phyloP scores from a whole-genome alignment of 2,113 vertebrate species.

The Acrocephalus kingi region DNA sequence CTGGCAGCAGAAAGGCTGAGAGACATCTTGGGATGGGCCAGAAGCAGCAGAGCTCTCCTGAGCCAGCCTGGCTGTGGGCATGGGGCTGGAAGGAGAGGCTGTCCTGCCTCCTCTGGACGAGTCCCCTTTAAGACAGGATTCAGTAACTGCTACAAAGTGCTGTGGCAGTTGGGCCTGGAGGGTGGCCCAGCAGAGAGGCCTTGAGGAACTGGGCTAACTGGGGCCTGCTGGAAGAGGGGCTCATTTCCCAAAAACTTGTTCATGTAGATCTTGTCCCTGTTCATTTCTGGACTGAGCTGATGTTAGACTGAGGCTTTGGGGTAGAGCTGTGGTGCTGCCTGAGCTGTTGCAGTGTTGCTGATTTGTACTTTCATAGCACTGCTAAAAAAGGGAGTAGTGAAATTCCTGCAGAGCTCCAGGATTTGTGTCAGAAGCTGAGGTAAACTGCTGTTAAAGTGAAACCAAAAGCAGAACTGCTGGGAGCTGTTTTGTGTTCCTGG shows the following conservation, averaged over 20 bases:
- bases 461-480: background rate
- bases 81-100: background rate
- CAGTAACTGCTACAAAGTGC: background rate
- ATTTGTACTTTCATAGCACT: accelerated
- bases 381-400: accelerated
- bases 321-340: background rate
- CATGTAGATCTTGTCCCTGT: accelerated
- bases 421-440: too few species aligned
- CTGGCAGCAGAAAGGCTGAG: background rate
- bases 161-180: background rate
- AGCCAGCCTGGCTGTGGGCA: background rate
- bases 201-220: background rate
- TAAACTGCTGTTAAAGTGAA: background rate
- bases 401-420: background rate
- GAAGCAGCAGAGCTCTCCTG: background rate
- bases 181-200: background rate
- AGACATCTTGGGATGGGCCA: background rate
- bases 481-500: background rate
- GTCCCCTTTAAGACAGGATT: background rate
- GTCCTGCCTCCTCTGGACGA: background rate
- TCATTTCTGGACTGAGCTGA: accelerated
- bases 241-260: accelerated
- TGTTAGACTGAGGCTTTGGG: background rate
- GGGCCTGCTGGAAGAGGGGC: accelerated
- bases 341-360: background rate